phyloP scores from a whole-genome alignment of 2,113 vertebrate genomes.

The Myrmophylax atrothorax region DNA sequence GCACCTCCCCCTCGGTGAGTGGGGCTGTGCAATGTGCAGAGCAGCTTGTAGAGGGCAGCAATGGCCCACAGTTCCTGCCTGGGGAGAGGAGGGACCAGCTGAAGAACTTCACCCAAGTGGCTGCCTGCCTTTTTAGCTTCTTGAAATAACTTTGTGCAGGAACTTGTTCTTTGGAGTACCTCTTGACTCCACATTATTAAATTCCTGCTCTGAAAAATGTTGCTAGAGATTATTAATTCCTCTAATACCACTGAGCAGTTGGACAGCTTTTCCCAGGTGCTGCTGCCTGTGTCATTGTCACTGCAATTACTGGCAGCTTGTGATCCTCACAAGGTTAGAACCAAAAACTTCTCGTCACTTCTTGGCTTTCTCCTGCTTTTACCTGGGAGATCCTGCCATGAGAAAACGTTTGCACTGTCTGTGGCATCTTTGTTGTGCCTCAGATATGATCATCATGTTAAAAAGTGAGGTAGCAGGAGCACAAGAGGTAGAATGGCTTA shows the following conservation, averaged over 20 bases:
- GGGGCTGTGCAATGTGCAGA: slow-evolving; percentile 38
- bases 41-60: slow-evolving; percentile 78
- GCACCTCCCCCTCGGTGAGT: slow-evolving; percentile 18
- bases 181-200: slow-evolving; percentile 8
- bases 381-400: background rate
- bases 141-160: background rate
- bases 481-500: background rate
- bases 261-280: background rate
- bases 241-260: background rate
- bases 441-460: background rate
- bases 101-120: background rate
- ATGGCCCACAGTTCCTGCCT: slow-evolving; percentile 6
- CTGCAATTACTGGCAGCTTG: background rate
- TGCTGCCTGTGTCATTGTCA: background rate
- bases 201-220: background rate
- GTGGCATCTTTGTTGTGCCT: background rate
- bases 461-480: background rate
- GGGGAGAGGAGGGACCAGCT: background rate
- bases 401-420: background rate
- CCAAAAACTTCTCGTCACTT: background rate
- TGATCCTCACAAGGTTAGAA: background rate
- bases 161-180: slow-evolving; percentile 20
- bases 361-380: background rate
- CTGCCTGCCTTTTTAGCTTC: background rate
- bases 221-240: background rate